Conservation (phyloP, 2,797 vertebrate species). For the Rhinophrynus dorsalis region DNA sequence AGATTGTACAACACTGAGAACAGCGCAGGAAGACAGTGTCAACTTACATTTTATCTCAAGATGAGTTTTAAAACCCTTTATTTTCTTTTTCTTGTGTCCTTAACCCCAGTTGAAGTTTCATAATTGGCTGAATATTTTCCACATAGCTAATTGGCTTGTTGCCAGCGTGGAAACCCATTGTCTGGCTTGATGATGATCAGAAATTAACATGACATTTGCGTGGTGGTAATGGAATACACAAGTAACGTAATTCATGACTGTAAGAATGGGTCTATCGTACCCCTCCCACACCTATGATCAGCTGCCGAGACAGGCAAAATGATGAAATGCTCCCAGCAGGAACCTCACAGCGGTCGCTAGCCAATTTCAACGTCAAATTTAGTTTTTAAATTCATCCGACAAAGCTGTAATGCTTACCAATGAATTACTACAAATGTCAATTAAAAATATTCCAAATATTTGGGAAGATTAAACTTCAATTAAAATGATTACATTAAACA, state of each 20-base stretch:
- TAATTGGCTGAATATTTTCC: slow-evolving; percentile 83
- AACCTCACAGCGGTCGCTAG: slow-evolving; percentile 65
- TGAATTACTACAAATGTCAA: slow-evolving; percentile 85
- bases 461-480: slow-evolving; percentile 83
- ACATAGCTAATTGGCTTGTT: slow-evolving; percentile 78
- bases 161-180: slow-evolving; percentile 79
- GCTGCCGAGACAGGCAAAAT: slow-evolving; percentile 66
- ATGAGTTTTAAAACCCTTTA: slow-evolving; percentile 69
- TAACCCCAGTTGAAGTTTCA: slow-evolving; percentile 70
- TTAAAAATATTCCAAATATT: slow-evolving; percentile 82
- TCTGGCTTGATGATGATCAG: slow-evolving; percentile 85
- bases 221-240: slow-evolving; percentile 90
- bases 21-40: slow-evolving; percentile 67
- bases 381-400: slow-evolving; percentile 74
- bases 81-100: slow-evolving; percentile 71
- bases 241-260: slow-evolving; percentile 86
- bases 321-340: slow-evolving; percentile 81
- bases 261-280: slow-evolving; percentile 78
- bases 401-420: slow-evolving; percentile 75
- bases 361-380: slow-evolving; percentile 78
- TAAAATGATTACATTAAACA: slow-evolving; percentile 79
- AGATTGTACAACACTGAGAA: slow-evolving; percentile 70
- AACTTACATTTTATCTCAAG: slow-evolving; percentile 72
- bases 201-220: slow-evolving; percentile 93
- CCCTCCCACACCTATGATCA: slow-evolving; percentile 61